phyloP scores from a whole-genome alignment of 1,140 invertebrate species.

The Heliconius congener region DNA sequence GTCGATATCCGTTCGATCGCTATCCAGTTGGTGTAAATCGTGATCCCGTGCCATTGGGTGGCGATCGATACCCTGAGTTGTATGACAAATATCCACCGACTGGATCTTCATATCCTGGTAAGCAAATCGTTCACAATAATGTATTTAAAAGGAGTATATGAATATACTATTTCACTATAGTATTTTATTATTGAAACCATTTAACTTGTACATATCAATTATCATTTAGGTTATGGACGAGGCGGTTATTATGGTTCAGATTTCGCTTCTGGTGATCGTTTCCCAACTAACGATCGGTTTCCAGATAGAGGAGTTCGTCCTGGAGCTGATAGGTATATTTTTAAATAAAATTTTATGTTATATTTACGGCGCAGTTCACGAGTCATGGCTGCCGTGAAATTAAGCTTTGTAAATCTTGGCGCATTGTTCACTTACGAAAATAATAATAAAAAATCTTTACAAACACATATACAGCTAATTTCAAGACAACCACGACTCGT shows the following conservation, averaged over 20 bases:
- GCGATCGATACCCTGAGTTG: constrained; percentile 74
- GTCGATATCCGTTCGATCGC: constrained; percentile 76
- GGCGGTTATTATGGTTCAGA: constrained; percentile 71
- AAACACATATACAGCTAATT: too few relatives aligned
- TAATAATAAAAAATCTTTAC: too few relatives aligned
- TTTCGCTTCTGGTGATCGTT: constrained; percentile 57
- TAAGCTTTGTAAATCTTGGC: too few relatives aligned
- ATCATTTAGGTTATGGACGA: constrained; percentile 60
- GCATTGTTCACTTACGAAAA: too few relatives aligned
- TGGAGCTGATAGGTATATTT: constrained; percentile 60
- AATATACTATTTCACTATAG: too few relatives aligned
- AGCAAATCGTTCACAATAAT: constrained; percentile 41
- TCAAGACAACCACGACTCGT: too few relatives aligned
- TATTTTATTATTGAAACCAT: not conserved
- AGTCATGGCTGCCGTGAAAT: too few relatives aligned
- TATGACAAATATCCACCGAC: constrained; percentile 80
- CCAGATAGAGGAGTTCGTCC: constrained; percentile 68
- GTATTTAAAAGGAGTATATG: not conserved
- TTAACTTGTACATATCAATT: constrained; percentile 27
- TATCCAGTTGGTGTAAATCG: constrained; percentile 74
- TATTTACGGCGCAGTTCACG: too few relatives aligned
- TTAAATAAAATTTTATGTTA: not conserved
- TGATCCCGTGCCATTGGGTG: constrained; percentile 73
- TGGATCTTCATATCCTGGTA: constrained; percentile 76
- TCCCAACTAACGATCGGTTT: constrained; percentile 54